Evolutionary conservation across 2,888 invertebrate species (phyloP), one percentile per base, ranked within the genome.

Genomic region (Drosophila testacea): DNA sequence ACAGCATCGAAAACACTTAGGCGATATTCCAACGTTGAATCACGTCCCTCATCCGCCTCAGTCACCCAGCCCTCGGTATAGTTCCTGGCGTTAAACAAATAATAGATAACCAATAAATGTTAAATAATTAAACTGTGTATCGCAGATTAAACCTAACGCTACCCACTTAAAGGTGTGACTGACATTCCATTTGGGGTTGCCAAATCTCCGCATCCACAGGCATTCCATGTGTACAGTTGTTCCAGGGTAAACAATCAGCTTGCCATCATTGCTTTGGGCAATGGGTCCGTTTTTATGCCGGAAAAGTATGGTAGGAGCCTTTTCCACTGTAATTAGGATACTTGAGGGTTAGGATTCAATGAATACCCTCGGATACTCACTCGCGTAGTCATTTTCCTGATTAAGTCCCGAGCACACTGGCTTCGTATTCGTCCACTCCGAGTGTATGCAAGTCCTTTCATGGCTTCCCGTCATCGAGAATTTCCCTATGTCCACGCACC

Each of bases 211-310:
- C 93, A 97, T 96, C 97, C 97, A 97, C 9, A 97, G 93, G 81
- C 97, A 97, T 91, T 97, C 97, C 96, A 97, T 96, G 89, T 97
- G 97, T 36, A 97, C 93, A 13, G 96, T 95, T 0, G 97, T 96
- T 0, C 97, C 97, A 0, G 97, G 97, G 92, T 96, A 97, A 0
- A 97, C 96, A 65, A 97, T 95, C 51, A 97, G 93, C 78, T 96
- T 96, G 1, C 97, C 97, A 83, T 97, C 96, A 79, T 96, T 97
- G 48, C 96, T 96, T 92, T 97, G 97, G 0, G 97, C 96, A 60
- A 97, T 97, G 0, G 97, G 97, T 0, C 97, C 97, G 42, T 95
- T 93, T 67, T 96, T 95, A 90, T 97, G 96, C 0, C 97, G 94
- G 91, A 97, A 97, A 51, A 97, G 93, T 75, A 97, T 96, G 0